Conservation (phyloP, 2,113 vertebrate genomes). For the Cryptotis parvus region DNA sequence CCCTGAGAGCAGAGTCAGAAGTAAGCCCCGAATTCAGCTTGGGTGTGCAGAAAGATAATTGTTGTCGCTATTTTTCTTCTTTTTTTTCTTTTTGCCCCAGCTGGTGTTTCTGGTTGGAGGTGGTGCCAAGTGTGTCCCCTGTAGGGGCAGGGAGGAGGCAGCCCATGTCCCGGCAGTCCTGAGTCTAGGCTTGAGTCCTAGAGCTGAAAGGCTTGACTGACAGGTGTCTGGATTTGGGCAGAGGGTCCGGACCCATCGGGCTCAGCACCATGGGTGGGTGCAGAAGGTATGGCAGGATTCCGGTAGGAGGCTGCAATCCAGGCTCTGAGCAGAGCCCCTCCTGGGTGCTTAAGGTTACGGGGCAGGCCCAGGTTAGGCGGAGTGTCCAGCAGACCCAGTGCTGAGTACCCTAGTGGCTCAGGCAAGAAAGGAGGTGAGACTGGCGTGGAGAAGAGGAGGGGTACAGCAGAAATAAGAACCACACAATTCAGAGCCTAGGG, state of each 20-base stretch:
- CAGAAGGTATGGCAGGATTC: background rate
- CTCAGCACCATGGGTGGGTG: background rate
- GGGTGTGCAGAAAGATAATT: background rate
- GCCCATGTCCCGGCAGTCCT: slow-evolving; percentile 66
- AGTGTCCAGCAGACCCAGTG: background rate
- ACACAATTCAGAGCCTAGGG: background rate
- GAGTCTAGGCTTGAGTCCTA: background rate
- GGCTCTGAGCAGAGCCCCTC: background rate
- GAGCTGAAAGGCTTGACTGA: background rate
- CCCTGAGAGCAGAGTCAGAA: too few relatives aligned
- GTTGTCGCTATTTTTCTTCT: too few relatives aligned
- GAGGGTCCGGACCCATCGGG: background rate
- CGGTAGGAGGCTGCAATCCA: background rate
- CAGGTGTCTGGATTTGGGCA: background rate
- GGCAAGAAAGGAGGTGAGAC: background rate
- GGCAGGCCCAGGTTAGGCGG: too few relatives aligned
- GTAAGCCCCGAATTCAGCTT: too few relatives aligned
- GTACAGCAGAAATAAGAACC: too few relatives aligned
- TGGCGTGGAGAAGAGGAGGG: background rate
- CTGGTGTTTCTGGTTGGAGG: slow-evolving; percentile 82
- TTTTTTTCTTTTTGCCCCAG: too few relatives aligned
- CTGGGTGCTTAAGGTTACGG: background rate
- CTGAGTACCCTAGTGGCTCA: background rate
- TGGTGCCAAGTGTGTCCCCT: slow-evolving; percentile 72
- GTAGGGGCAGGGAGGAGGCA: slow-evolving; percentile 16